Evolutionary conservation across 1,140 invertebrate genomes (phyloP).

Genomic region (Diabrotica undecimpunctata): DNA sequence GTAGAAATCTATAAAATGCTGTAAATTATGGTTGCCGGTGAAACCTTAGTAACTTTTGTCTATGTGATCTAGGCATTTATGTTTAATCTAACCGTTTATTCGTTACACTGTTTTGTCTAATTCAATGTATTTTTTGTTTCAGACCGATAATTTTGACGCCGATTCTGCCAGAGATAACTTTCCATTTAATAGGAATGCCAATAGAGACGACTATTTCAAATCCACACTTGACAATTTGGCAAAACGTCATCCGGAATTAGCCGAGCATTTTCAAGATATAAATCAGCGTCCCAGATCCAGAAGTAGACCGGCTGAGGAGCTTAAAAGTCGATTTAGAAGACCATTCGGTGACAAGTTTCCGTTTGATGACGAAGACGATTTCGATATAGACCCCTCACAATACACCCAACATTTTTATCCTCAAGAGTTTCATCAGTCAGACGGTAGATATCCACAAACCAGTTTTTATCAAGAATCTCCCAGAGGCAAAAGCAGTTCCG

Average conservation of each 20-base stretch:
- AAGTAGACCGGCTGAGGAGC: constrained; percentile 24
- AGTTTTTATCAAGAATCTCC: constrained; percentile 2
- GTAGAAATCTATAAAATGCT: too few species aligned
- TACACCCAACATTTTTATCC: constrained; percentile 5
- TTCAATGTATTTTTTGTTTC: constrained; percentile 35
- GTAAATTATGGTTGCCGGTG: too few species aligned
- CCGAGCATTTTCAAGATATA: constrained; percentile 54
- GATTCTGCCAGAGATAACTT: constrained; percentile 55
- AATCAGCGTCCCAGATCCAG: constrained; percentile 45
- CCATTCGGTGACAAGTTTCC: constrained; percentile 48
- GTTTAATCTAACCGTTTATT: too few species aligned
- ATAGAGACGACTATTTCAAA: constrained; percentile 52
- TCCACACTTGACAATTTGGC: constrained; percentile 57
- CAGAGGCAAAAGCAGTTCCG: background rate
- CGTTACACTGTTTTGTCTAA: too few species aligned
- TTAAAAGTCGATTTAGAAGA: constrained; percentile 41
- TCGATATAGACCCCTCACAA: constrained; percentile 45
- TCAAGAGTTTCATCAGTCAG: background rate
- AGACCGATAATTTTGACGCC: constrained; percentile 63
- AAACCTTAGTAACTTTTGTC: too few species aligned
- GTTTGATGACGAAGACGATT: constrained; percentile 46
- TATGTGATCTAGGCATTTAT: too few species aligned
- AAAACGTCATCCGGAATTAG: constrained; percentile 58
- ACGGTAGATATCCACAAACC: background rate
- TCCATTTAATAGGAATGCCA: constrained; percentile 59